Conservation (phyloP, 2,888 invertebrate genomes). For the Netelia fuscicornis region DNA sequence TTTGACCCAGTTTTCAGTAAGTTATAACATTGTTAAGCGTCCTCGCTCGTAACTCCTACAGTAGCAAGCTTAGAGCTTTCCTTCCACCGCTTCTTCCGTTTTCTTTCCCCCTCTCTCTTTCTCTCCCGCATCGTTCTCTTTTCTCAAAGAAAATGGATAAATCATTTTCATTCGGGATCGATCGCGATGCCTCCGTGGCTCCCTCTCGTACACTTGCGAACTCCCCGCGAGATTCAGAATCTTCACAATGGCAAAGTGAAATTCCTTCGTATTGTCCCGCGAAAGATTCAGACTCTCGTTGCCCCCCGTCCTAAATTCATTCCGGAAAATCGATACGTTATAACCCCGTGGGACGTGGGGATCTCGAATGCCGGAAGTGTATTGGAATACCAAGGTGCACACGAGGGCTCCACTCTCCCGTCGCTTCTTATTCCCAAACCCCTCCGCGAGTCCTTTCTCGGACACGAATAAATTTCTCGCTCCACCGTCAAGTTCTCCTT, state of each 20-base stretch:
- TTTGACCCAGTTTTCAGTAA: constrained; percentile 79
- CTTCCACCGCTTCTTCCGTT: constrained; percentile 28
- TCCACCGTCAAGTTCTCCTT: constrained; percentile 36
- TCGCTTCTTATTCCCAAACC: not conserved
- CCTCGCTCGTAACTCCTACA: constrained; percentile 73
- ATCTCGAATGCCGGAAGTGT: constrained; percentile 59
- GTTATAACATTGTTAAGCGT: constrained; percentile 79
- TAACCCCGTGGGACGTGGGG: constrained; percentile 33
- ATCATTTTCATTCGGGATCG: constrained; percentile 73
- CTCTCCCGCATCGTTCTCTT: constrained; percentile 16
- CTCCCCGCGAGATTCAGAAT: constrained; percentile 7
- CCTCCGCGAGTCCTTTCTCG: constrained; percentile 4
- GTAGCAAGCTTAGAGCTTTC: constrained; percentile 50
- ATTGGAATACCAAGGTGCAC: constrained; percentile 58
- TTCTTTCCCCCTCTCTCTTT: constrained; percentile 36
- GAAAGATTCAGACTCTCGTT: constrained; percentile 43
- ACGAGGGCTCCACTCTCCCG: not conserved
- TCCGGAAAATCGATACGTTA: constrained; percentile 52
- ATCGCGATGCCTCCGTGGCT: constrained; percentile 27
- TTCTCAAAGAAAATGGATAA: constrained; percentile 77
- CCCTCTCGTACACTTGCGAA: not conserved
- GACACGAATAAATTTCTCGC: constrained; percentile 61
- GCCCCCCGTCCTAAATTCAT: constrained; percentile 10
- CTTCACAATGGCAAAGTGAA: constrained; percentile 56
- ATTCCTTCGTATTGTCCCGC: constrained; percentile 64